phyloP scores from a whole-genome alignment of 2,113 vertebrate species.

The Panurus biarmicus region DNA sequence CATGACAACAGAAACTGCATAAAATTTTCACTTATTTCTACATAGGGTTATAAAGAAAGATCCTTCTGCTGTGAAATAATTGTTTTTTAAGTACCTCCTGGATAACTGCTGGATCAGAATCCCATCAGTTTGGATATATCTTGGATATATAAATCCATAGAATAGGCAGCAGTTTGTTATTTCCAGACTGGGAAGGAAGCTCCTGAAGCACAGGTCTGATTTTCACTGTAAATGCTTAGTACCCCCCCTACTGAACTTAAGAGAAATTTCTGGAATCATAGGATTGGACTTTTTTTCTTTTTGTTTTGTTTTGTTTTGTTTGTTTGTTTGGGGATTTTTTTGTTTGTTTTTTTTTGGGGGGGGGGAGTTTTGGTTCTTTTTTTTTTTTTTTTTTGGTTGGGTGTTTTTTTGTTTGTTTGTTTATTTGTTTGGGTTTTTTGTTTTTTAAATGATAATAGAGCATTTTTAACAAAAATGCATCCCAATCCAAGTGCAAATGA shows the following conservation, averaged over 20 bases:
- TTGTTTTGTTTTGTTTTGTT: neutral
- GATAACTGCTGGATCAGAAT: neutral
- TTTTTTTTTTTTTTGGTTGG: fast-evolving
- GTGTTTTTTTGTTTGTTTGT: too few relatives aligned
- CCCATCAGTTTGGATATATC: neutral
- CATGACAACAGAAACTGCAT: neutral
- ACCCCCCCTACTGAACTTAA: neutral
- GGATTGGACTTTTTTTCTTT: fast-evolving
- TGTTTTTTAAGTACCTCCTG: neutral
- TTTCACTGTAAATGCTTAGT: neutral
- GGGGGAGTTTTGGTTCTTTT: too few relatives aligned
- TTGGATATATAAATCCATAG: neutral
- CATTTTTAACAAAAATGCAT: neutral
- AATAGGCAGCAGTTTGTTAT: neutral
- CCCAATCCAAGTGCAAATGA: neutral
- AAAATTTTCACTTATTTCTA: neutral
- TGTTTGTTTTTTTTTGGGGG: neutral
- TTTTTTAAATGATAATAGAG: neutral
- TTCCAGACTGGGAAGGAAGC: neutral
- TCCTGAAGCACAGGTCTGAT: neutral
- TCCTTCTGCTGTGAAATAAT: neutral
- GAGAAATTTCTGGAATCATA: neutral
- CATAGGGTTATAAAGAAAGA: neutral
- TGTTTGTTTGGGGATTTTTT: neutral
- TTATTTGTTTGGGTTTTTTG: neutral